A percentile compares a stretch with the other conserved stretches of the same genome.
Evolutionary conservation across 2,797 vertebrate species (phyloP).

Genomic region (Hyperoplus immaculatus): DNA sequence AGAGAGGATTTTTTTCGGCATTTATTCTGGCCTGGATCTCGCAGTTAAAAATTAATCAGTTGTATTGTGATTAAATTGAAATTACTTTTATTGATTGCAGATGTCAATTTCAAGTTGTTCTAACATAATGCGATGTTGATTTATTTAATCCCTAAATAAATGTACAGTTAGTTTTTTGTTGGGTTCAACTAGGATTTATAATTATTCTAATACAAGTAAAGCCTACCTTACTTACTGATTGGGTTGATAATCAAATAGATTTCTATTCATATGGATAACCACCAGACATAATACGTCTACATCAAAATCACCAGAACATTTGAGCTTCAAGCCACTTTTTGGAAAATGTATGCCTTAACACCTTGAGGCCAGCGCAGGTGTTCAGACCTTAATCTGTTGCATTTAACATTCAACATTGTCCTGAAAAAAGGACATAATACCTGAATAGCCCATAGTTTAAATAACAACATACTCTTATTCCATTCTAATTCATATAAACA

Average conservation of each 20-base stretch:
- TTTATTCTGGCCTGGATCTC: conserved; percentile 20
- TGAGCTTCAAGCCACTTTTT: background rate
- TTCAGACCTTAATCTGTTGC: background rate
- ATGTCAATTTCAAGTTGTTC: background rate
- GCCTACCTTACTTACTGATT: too few species aligned
- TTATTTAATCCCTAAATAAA: background rate
- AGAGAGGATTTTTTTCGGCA: conserved; percentile 1
- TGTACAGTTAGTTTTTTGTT: too few species aligned
- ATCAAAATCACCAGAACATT: background rate
- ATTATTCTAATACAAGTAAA: too few species aligned
- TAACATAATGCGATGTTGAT: background rate
- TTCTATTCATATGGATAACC: too few species aligned
- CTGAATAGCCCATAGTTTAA: background rate
- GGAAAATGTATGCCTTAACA: background rate
- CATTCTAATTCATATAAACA: background rate
- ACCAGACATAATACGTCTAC: too few species aligned
- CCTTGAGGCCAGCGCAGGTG: background rate
- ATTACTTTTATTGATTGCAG: background rate
- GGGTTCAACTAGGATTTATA: too few species aligned
- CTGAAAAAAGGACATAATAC: background rate
- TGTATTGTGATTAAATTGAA: background rate
- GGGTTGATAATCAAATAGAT: too few species aligned
- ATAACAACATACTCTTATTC: background rate
- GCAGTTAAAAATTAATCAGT: too few species aligned
- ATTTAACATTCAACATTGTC: background rate